Evolutionary conservation across 2,797 vertebrate genomes (phyloP).

Genomic region (Sarcophilus harrisii): DNA sequence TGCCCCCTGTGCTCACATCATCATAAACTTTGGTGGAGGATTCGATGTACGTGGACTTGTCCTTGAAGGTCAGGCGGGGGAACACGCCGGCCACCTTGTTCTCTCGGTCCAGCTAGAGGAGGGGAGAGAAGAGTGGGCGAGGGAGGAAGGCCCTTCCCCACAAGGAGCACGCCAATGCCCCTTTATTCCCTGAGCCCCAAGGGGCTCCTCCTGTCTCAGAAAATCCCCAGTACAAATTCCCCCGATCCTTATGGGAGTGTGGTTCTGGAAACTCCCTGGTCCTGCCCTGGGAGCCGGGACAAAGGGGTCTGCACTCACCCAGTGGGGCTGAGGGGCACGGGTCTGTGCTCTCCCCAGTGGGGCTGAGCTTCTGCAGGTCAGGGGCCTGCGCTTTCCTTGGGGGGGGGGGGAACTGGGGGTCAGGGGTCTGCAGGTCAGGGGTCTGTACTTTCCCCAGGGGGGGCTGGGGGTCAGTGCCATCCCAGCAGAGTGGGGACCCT

Average conservation of each 20-base stretch:
- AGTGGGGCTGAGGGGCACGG: neutral
- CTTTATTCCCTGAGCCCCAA: slow-evolving; percentile 73
- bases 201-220: slow-evolving; percentile 62
- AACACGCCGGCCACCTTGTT: slow-evolving; percentile 91
- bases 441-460: no score
- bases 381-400: no score
- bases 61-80: slow-evolving; percentile 91
- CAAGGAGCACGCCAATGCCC: slow-evolving; percentile 23
- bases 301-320: neutral
- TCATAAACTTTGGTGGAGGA: slow-evolving; percentile 97
- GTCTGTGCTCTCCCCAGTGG: neutral
- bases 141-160: neutral
- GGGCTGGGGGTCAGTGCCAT: no score
- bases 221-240: slow-evolving; percentile 77
- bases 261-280: slow-evolving; percentile 66
- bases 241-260: slow-evolving; percentile 57
- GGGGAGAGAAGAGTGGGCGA: neutral
- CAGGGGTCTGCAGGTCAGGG: no score
- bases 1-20: slow-evolving; percentile 87
- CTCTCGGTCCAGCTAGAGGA: slow-evolving; percentile 91
- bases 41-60: slow-evolving; percentile 96
- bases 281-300: slow-evolving; percentile 45
- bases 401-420: no score
- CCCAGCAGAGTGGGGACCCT: slow-evolving; percentile 49
- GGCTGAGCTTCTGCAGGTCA: neutral